Percentiles rank a stretch among this genome's conserved stretches.
phyloP scores from a whole-genome alignment of 2,113 vertebrate genomes.

The Polypterus senegalus region DNA sequence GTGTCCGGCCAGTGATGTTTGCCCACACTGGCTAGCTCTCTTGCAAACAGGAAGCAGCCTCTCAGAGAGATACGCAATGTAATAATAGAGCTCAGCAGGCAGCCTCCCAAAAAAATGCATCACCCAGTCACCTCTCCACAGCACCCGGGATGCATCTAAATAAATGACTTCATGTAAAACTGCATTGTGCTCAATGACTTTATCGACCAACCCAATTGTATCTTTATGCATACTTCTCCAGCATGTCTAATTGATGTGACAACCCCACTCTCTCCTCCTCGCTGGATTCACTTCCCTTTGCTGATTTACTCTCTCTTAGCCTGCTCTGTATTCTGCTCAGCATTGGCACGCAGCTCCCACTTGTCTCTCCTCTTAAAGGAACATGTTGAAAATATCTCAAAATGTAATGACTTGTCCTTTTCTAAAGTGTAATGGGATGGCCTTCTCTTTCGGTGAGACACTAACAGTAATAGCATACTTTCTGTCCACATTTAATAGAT shows the following conservation, averaged over 20 bases:
- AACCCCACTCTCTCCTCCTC: not conserved
- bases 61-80: too few relatives aligned
- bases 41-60: not conserved
- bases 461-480: too few relatives aligned
- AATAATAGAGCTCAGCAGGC: too few relatives aligned
- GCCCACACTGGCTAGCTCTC: not conserved
- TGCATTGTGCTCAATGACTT: not conserved
- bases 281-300: not conserved
- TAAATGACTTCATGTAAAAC: conserved; percentile 4
- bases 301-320: not conserved
- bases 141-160: not conserved
- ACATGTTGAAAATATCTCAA: too few relatives aligned
- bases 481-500: too few relatives aligned
- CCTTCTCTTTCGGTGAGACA: too few relatives aligned
- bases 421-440: too few relatives aligned
- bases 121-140: not conserved
- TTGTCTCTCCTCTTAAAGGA: not conserved
- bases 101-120: not conserved
- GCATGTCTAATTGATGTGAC: conserved; percentile 5
- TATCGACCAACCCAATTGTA: not conserved
- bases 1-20: too few relatives aligned
- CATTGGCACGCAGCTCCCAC: not conserved
- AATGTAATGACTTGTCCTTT: too few relatives aligned
- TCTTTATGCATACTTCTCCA: conserved; percentile 1
- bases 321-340: not conserved